A percentile compares a stretch with the other conserved stretches of the same genome.
Evolutionary conservation across 2,888 invertebrate species (phyloP).

Genomic region (Ypsolopha scabrella): DNA sequence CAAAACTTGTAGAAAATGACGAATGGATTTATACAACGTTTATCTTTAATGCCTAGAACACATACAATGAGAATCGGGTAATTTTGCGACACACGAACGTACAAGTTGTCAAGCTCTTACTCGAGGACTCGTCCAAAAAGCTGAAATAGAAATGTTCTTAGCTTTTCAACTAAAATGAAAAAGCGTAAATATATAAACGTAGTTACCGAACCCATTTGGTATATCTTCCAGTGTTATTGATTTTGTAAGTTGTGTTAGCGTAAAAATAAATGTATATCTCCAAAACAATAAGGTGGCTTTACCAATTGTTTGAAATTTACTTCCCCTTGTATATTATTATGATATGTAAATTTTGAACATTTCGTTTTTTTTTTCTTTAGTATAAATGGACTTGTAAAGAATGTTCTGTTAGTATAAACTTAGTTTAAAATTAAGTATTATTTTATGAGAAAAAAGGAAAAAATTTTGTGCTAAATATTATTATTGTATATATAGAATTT

Average conservation of each 20-base stretch:
- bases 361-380: conserved; percentile 36
- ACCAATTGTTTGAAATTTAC: conserved; percentile 26
- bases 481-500: conserved; percentile 63
- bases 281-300: conserved; percentile 25
- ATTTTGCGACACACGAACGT: too few species aligned
- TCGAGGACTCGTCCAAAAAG: too few species aligned
- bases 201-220: not conserved
- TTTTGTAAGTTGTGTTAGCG: conserved; percentile 26
- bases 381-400: conserved; percentile 39
- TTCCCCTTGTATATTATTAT: conserved; percentile 37
- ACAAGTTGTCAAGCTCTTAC: too few species aligned
- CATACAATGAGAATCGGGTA: too few species aligned
- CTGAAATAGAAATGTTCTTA: too few species aligned
- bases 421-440: conserved; percentile 30
- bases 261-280: conserved; percentile 24
- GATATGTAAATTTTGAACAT: conserved; percentile 64
- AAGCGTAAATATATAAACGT: too few species aligned
- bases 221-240: conserved; percentile 3
- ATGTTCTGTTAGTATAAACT: conserved; percentile 40
- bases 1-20: conserved; percentile 17
- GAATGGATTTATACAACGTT: not conserved
- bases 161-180: too few species aligned
- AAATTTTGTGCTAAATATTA: conserved; percentile 33
- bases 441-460: conserved; percentile 21
- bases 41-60: too few species aligned